These are phyloP conservation scores for Gobionotothen gibberifrons DNA, from an alignment of 2,797 vertebrate species.

Conservation along the genomic window DNA sequence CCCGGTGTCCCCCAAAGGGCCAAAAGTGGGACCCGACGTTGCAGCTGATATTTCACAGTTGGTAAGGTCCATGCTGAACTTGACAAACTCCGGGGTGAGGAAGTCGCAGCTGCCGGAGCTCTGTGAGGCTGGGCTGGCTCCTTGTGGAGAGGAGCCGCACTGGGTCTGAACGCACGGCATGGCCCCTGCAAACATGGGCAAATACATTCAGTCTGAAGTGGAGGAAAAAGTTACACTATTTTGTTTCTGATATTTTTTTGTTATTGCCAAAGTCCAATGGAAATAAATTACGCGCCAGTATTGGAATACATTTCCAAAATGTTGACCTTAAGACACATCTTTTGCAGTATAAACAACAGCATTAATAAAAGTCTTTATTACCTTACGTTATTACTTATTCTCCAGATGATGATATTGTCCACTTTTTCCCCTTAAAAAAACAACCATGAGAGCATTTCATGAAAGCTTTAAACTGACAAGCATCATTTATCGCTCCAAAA, in stretches of 20 bases:
- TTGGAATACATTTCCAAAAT: background rate
- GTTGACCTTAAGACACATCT: background rate
- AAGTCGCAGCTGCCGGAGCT: constrained; percentile 94
- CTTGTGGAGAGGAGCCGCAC: constrained; percentile 96
- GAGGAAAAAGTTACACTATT: no score
- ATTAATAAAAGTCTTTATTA: constrained; percentile 7
- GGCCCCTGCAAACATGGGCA: constrained; percentile 82
- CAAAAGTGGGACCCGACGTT: constrained; percentile 85
- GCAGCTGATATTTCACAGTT: constrained; percentile 94
- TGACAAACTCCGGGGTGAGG: constrained; percentile 98
- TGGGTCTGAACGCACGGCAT: constrained; percentile 99
- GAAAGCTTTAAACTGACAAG: background rate
- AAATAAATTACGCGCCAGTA: background rate
- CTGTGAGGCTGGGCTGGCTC: constrained; percentile 96
- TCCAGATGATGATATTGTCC: background rate
- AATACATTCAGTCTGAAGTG: no score
- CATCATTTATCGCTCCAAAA: background rate
- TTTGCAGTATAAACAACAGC: background rate
- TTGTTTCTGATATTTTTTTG: no score
- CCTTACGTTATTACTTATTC: constrained; percentile 31
- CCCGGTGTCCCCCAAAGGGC: constrained; percentile 86
- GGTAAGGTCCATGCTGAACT: constrained; percentile 99
- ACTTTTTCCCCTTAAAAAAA: constrained; percentile 9
- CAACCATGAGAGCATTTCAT: constrained; percentile 8
- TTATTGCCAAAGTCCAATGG: background rate